phyloP scores from a whole-genome alignment of 2,113 vertebrate species.

The Serinus canaria region DNA sequence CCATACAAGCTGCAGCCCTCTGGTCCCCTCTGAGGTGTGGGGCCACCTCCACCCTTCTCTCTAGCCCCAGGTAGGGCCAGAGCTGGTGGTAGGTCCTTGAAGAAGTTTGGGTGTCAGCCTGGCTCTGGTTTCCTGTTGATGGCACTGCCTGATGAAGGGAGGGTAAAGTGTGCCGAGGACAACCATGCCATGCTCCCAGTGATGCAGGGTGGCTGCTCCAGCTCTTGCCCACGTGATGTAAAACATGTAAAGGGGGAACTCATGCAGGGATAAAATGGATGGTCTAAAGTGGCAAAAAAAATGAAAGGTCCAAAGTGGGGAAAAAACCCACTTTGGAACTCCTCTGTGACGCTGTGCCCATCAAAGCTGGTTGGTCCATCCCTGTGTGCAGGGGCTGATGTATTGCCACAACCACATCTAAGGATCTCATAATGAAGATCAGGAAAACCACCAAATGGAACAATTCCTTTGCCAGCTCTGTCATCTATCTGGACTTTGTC shows the following conservation, averaged over 20 bases:
- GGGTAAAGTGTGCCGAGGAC: neutral
- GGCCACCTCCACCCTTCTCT: neutral
- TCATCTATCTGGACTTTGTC: neutral
- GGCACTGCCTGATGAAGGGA: neutral
- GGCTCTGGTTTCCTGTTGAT: neutral
- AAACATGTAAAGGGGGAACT: neutral
- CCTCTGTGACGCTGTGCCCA: fast-evolving
- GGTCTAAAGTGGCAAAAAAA: neutral
- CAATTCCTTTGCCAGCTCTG: neutral
- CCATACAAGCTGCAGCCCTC: neutral
- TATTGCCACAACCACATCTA: neutral
- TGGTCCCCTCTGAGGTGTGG: fast-evolving
- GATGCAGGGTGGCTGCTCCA: fast-evolving
- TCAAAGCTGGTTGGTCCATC: neutral
- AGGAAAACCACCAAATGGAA: neutral
- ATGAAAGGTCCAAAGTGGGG: neutral
- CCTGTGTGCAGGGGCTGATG: neutral
- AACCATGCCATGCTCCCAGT: neutral
- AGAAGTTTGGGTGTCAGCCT: neutral
- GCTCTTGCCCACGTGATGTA: fast-evolving
- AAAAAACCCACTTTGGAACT: neutral
- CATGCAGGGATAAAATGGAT: neutral
- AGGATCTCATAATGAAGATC: neutral
- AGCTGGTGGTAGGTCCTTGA: neutral
- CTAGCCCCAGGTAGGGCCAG: neutral